phyloP scores from a whole-genome alignment of 2,113 vertebrate species.

The Circaetus cinerascens region DNA sequence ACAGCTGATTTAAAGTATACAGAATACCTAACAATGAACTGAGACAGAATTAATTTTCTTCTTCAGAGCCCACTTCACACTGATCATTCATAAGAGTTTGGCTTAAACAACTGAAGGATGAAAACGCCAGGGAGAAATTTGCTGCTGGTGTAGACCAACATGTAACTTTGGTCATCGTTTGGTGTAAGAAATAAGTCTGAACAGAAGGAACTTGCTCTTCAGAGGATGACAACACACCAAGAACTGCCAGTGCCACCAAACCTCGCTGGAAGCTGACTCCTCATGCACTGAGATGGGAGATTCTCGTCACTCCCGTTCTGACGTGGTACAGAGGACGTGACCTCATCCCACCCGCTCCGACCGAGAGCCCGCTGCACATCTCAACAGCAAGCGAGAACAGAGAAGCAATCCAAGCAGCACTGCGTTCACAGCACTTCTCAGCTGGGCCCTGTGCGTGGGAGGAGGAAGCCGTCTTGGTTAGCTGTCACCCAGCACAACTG shows the following conservation, averaged over 20 bases:
- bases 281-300: background rate
- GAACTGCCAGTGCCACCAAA: background rate
- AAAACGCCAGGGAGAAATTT: background rate
- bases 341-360: background rate
- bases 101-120: background rate
- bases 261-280: background rate
- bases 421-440: background rate
- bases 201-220: background rate
- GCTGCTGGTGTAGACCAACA: background rate
- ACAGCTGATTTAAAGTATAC: background rate
- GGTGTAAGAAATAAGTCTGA: background rate
- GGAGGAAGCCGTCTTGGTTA: conserved; percentile 56
- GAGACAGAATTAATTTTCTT: background rate
- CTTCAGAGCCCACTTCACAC: background rate
- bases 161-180: background rate
- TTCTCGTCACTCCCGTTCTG: background rate
- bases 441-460: conserved; percentile 35
- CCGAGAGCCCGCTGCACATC: background rate
- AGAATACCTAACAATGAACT: background rate
- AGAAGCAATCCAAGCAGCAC: background rate
- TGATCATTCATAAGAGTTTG: background rate
- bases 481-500: background rate
- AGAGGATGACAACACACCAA: background rate
- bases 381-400: background rate
- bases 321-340: background rate